phyloP scores from a whole-genome alignment of 2,797 vertebrate genomes.

The Trichosurus vulpecula region DNA sequence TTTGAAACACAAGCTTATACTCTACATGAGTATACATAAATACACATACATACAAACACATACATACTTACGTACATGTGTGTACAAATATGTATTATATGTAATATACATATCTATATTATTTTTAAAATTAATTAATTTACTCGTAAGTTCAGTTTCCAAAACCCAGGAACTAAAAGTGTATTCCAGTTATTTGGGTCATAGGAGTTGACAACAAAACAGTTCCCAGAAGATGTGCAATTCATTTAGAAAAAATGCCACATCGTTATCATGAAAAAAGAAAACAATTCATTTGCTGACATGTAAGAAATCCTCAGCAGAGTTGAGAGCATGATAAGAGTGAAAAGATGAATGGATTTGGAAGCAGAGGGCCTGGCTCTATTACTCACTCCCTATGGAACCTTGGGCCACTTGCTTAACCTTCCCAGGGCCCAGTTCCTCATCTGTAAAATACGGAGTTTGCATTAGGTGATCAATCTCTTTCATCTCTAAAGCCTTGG shows the following conservation, averaged over 20 bases:
- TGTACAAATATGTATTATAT: not conserved
- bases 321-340: not conserved
- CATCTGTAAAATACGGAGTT: not conserved
- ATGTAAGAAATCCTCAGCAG: not conserved
- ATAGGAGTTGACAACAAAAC: not conserved
- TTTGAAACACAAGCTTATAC: not conserved
- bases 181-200: conserved; percentile 15
- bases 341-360: not conserved
- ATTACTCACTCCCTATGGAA: not conserved
- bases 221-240: conserved; percentile 7
- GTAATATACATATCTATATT: not conserved
- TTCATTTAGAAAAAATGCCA: conserved; percentile 31
- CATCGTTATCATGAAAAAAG: conserved; percentile 22
- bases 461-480: not conserved
- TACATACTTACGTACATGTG: not conserved
- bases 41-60: not conserved
- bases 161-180: conserved; percentile 28
- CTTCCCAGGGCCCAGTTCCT: not conserved
- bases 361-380: not conserved
- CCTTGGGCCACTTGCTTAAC: not conserved
- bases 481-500: not conserved
- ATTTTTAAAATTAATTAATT: not conserved
- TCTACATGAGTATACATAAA: not conserved
- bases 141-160: not conserved
- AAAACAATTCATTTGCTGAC: conserved; percentile 35